Base-by-base conservation (phyloP, 2,888 invertebrate species). In the Diaprepes abbreviatus region DNA sequence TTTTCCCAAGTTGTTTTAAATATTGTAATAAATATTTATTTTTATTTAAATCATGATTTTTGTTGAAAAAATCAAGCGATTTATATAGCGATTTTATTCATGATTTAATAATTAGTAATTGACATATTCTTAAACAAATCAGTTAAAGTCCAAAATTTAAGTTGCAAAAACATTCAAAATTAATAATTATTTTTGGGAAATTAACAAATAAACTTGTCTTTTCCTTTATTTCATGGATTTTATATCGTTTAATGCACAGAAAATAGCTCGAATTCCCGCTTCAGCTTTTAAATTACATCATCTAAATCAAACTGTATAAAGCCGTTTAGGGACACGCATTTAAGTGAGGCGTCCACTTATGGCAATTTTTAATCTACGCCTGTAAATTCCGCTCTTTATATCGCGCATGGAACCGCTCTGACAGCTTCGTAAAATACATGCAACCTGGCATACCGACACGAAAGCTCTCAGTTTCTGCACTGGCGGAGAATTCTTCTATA, bases 401-500 rank as follows among this genome's bases (percentile, higher is more conserved):
- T 16, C 28, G 48, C 12, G 28, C 28, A 50, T 28, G 31, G 21
- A 28, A 50, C 48, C 48, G 48, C 28, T 16, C 28, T 28, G 48
- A 28, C 48, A 28, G 48, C 48, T 28, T 16, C 28, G 31, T 50
- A 50, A 50, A 50, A 5, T 28, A 14, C 48, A 50, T 50, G 48
- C 48, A 50, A 50, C 48, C 31, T 2, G 16, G 48, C 48, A 50
- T 50, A 50, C 48, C 48, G 48, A 50, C 48, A 50, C 48, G 48
- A 50, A 50, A 50, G 48, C 14, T 50, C 28, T 50, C 28, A 28
- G 28, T 50, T 50, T 50, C 14, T 28, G 31, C 48, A 45, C 24
- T 3, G 21, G 12, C n/a, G 24, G 24, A 4, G 3, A 24, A 24
- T 24, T 24, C 3, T 24, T n/a, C n/a, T n/a, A n/a, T n/a, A n/a